A percentile compares a stretch with the other conserved stretches of the same genome.
Conservation (phyloP, 2,113 vertebrate genomes). For the rat (Rattus norvegicus) region DNA sequence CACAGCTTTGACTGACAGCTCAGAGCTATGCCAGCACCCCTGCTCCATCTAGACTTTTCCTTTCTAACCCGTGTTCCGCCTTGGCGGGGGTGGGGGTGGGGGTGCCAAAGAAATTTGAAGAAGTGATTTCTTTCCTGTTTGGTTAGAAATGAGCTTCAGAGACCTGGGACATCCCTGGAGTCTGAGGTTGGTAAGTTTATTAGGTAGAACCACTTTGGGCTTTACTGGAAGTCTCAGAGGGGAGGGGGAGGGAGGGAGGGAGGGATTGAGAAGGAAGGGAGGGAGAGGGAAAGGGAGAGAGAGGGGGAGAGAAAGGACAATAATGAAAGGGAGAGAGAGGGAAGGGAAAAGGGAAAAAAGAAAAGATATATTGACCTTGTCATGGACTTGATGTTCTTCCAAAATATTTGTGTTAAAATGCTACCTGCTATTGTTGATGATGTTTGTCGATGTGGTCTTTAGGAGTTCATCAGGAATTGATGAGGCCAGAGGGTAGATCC, state of each 20-base stretch:
- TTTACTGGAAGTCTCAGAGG: not conserved
- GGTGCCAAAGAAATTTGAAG: not conserved
- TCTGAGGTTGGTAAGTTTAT: not conserved
- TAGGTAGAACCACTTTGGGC: not conserved
- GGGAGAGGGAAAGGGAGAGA: too few relatives aligned
- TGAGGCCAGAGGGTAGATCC: not conserved
- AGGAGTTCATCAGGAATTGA: not conserved
- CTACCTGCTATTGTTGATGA: too few relatives aligned
- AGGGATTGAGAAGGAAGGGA: too few relatives aligned
- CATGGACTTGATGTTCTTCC: not conserved
- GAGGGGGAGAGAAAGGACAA: too few relatives aligned
- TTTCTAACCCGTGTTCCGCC: not conserved
- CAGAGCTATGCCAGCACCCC: accelerated
- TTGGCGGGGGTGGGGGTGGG: not conserved
- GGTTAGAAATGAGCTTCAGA: not conserved
- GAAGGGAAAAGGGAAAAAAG: too few relatives aligned
- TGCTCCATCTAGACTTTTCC: not conserved
- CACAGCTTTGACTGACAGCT: not conserved
- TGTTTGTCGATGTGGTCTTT: not conserved
- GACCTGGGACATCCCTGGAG: not conserved
- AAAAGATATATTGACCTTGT: not conserved
- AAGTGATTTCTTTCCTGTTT: not conserved
- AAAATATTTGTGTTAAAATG: not conserved
- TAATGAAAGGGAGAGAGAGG: too few relatives aligned
- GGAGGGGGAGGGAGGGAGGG: too few relatives aligned